Percentiles rank a stretch among this genome's conserved stretches.
These are phyloP conservation scores for Orgyia antiqua DNA, from an alignment of 2,888 invertebrate species.

Conservation along the genomic window DNA sequence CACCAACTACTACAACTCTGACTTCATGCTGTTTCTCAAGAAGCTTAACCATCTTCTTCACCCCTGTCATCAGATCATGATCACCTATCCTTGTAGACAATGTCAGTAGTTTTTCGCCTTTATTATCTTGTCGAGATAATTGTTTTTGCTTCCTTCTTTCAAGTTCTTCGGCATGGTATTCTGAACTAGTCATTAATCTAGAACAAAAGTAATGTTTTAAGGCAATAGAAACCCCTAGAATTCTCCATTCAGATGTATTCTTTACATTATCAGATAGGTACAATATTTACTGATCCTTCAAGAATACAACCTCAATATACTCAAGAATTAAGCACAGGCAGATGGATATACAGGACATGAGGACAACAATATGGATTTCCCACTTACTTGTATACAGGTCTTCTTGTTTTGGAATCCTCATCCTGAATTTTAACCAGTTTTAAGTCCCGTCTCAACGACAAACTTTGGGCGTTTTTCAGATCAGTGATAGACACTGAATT, in stretches of 20 bases:
- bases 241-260: too few relatives aligned
- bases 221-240: too few relatives aligned
- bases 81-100: constrained; percentile 80
- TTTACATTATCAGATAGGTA: too few relatives aligned
- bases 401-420: constrained; percentile 81
- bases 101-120: constrained; percentile 81
- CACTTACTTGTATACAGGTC: constrained; percentile 81
- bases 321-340: too few relatives aligned
- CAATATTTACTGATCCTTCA: too few relatives aligned
- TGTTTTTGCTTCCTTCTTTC: constrained; percentile 72
- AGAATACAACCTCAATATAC: too few relatives aligned
- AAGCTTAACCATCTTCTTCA: constrained; percentile 82
- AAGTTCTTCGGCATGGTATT: constrained; percentile 80
- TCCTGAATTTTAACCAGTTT: constrained; percentile 84
- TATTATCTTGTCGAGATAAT: constrained; percentile 56
- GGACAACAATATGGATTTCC: background rate
- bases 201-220: too few relatives aligned
- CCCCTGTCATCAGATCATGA: constrained; percentile 81
- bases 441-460: constrained; percentile 82
- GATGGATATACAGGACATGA: too few relatives aligned
- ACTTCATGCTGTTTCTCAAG: constrained; percentile 82
- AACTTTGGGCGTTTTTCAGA: constrained; percentile 82
- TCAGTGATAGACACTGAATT: constrained; percentile 78
- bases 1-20: constrained; percentile 74
- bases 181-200: constrained; percentile 81